Conservation (phyloP, 2,797 vertebrate species). For the Tarsius wallacei region DNA sequence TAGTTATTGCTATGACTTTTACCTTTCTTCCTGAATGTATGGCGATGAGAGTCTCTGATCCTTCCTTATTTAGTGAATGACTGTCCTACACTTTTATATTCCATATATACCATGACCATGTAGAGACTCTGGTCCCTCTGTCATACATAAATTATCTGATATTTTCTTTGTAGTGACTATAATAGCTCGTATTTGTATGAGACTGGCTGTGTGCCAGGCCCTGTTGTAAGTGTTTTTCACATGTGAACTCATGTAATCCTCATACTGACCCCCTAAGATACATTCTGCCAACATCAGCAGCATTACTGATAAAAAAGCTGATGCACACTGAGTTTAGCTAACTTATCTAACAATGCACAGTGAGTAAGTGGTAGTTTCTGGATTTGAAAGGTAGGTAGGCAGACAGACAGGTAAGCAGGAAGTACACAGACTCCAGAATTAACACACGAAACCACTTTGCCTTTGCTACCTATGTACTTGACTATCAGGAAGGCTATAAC, state of each 20-base stretch:
- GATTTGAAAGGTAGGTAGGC: conserved; percentile 24
- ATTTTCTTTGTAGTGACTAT: conserved; percentile 14
- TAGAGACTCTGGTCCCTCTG: not conserved
- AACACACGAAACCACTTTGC: conserved; percentile 39
- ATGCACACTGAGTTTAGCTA: not conserved
- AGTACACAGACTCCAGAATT: not conserved
- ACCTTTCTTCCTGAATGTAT: not conserved
- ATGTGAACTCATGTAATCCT: not conserved
- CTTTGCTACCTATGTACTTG: conserved; percentile 20
- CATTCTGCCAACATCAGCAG: not conserved
- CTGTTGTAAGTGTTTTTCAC: conserved; percentile 23
- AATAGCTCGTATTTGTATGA: not conserved
- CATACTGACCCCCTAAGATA: not conserved
- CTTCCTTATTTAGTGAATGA: conserved; percentile 25
- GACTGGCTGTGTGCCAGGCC: not conserved
- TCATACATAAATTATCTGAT: conserved; percentile 26
- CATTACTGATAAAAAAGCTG: conserved; percentile 25
- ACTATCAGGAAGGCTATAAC: conserved; percentile 50
- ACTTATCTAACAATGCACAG: not conserved
- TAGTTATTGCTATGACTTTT: conserved; percentile 6
- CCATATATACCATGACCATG: not conserved
- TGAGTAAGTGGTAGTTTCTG: not conserved
- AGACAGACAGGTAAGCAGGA: not conserved
- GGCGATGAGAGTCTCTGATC: not conserved
- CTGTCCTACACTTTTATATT: conserved; percentile 20